Evolutionary conservation across 2,113 vertebrate species (phyloP).

Genomic region (Bufo gargarizans): DNA sequence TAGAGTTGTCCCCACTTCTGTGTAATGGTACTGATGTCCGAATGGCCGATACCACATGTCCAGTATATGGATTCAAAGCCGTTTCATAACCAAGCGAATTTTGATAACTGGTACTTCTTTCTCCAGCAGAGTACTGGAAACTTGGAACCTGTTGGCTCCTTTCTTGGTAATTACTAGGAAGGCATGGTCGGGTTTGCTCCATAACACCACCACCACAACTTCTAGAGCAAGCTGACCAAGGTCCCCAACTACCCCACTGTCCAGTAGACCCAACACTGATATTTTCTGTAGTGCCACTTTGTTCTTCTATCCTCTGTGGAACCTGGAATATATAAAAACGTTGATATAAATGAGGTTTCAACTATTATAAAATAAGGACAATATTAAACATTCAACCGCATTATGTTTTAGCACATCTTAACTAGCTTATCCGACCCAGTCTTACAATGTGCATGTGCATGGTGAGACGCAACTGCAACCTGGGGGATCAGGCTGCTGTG

Average conservation of each 20-base stretch:
- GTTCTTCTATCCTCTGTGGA: constrained; percentile 78
- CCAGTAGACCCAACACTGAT: constrained; percentile 69
- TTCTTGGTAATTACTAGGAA: constrained; percentile 72
- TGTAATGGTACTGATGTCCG: constrained; percentile 80
- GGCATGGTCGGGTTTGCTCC: constrained; percentile 85
- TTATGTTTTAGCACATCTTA: neutral
- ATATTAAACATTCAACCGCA: neutral
- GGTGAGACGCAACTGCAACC: too few relatives aligned
- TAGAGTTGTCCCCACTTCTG: constrained; percentile 62
- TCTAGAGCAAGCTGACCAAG: constrained; percentile 88
- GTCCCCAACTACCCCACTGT: constrained; percentile 87
- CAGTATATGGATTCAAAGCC: constrained; percentile 63
- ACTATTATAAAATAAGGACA: neutral
- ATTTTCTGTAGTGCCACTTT: constrained; percentile 66
- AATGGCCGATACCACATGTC: constrained; percentile 79
- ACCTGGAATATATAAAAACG: constrained; percentile 72
- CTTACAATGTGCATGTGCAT: too few relatives aligned
- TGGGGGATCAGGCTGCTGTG: too few relatives aligned
- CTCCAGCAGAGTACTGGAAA: constrained; percentile 59
- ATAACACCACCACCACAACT: constrained; percentile 89
- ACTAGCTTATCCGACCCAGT: neutral
- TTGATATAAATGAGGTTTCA: neutral
- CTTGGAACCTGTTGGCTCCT: constrained; percentile 50
- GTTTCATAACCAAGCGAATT: constrained; percentile 61
- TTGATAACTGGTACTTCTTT: constrained; percentile 62